Conservation (phyloP, 2,797 vertebrate genomes). For the Nannoperca obscura region DNA sequence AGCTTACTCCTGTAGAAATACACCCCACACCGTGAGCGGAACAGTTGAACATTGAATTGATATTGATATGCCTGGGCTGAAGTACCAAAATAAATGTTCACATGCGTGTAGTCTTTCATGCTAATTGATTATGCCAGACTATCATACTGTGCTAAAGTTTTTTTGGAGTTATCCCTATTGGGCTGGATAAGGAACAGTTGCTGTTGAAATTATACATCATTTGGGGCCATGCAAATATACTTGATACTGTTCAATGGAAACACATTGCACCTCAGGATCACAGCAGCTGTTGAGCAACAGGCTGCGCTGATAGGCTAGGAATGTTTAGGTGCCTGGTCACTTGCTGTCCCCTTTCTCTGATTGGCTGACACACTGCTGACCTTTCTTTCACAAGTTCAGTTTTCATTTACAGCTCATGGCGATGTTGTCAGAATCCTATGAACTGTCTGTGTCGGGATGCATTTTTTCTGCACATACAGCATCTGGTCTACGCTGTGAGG, state of each 20-base stretch:
- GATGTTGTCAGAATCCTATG: not conserved
- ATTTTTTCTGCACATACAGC: constrained; percentile 20
- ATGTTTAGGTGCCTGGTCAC: not conserved
- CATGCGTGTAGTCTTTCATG: not conserved
- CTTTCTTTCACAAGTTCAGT: not conserved
- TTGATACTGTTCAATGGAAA: not conserved
- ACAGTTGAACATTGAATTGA: not conserved
- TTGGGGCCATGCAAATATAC: not conserved
- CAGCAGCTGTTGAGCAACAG: not conserved
- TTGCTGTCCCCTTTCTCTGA: not conserved
- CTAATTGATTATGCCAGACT: not conserved
- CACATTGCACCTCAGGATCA: not conserved
- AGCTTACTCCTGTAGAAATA: not conserved
- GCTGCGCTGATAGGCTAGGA: not conserved
- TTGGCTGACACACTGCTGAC: not conserved
- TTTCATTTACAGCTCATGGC: not conserved
- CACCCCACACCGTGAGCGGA: not conserved
- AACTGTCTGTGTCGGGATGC: not conserved
- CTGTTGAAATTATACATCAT: not conserved
- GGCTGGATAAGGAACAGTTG: not conserved
- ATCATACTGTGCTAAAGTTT: not conserved
- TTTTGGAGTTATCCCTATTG: not conserved
- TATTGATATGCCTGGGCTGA: not conserved
- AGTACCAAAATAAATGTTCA: not conserved
- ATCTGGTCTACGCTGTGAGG: constrained; percentile 14